A percentile compares a stretch with the other conserved stretches of the same genome.
phyloP scores from a whole-genome alignment of 2,113 vertebrate genomes.

The Gallinago paraguaiae region DNA sequence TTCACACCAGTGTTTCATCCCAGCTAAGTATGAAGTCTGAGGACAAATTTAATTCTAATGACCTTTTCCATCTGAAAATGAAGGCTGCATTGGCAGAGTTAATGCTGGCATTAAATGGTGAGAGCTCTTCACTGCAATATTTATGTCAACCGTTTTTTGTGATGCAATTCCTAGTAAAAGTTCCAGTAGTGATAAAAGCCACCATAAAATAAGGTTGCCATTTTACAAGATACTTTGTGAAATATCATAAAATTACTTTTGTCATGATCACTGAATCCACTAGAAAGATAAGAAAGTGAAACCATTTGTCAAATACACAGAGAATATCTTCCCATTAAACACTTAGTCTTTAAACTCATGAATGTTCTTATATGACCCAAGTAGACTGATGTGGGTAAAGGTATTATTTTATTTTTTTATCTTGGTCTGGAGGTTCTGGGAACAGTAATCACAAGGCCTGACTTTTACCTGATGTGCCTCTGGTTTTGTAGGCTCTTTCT shows the following conservation, averaged over 20 bases:
- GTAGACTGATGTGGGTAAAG: background rate
- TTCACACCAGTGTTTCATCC: background rate
- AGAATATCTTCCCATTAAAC: slow-evolving; percentile 11
- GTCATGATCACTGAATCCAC: background rate
- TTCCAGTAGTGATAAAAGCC: slow-evolving; percentile 38
- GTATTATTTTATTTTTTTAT: background rate
- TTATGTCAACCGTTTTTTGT: slow-evolving; percentile 29
- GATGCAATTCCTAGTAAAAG: slow-evolving; percentile 42
- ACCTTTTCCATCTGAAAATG: slow-evolving; percentile 12
- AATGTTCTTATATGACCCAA: background rate
- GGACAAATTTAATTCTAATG: slow-evolving; percentile 38
- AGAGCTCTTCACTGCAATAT: slow-evolving; percentile 14
- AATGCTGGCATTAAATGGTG: slow-evolving; percentile 11
- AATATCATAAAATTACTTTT: slow-evolving; percentile 29
- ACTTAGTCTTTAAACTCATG: background rate
- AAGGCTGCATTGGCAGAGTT: slow-evolving; percentile 18
- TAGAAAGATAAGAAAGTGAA: slow-evolving; percentile 19
- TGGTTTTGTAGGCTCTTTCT: background rate
- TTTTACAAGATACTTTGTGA: slow-evolving; percentile 44
- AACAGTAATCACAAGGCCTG: background rate
- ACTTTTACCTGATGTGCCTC: background rate
- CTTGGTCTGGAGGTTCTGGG: background rate
- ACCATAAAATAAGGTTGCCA: slow-evolving; percentile 28
- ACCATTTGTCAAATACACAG: slow-evolving; percentile 25
- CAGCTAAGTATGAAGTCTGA: background rate